phyloP scores from a whole-genome alignment of 2,113 vertebrate genomes.

The Nyctereutes procyonoides region DNA sequence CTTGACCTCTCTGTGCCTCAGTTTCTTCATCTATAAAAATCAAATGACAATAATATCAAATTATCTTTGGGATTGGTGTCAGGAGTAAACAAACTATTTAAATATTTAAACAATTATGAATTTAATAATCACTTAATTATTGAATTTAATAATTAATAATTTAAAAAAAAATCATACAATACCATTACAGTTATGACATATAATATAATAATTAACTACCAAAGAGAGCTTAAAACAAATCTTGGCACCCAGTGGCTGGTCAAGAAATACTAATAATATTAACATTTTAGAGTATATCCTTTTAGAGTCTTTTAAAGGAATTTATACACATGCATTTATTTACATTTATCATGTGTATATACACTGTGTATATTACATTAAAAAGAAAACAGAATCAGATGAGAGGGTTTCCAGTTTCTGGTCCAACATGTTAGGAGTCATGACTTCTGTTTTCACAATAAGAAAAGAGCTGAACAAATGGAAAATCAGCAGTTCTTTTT shows the following conservation, averaged over 20 bases:
- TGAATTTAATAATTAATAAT: not conserved
- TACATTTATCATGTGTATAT: not conserved
- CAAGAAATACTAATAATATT: not conserved
- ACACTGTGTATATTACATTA: not conserved
- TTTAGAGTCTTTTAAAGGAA: not conserved
- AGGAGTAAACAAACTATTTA: not conserved
- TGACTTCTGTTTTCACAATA: not conserved
- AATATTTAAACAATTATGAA: not conserved
- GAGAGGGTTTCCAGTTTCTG: not conserved
- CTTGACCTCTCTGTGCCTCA: not conserved
- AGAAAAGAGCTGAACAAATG: not conserved
- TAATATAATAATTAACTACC: not conserved
- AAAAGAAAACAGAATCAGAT: not conserved
- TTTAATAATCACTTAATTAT: not conserved
- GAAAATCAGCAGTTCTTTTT: not conserved
- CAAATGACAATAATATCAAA: not conserved
- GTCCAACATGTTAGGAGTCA: not conserved
- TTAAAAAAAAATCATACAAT: not conserved
- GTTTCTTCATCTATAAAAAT: slow-evolving; percentile 14
- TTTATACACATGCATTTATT: not conserved
- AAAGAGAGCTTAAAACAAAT: not conserved
- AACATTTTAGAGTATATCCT: not conserved
- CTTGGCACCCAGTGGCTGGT: not conserved
- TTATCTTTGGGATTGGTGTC: not conserved
- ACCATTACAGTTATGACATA: not conserved